Base-by-base conservation (phyloP, 2,888 invertebrate species). In the Eucriotettix oculatus region DNA sequence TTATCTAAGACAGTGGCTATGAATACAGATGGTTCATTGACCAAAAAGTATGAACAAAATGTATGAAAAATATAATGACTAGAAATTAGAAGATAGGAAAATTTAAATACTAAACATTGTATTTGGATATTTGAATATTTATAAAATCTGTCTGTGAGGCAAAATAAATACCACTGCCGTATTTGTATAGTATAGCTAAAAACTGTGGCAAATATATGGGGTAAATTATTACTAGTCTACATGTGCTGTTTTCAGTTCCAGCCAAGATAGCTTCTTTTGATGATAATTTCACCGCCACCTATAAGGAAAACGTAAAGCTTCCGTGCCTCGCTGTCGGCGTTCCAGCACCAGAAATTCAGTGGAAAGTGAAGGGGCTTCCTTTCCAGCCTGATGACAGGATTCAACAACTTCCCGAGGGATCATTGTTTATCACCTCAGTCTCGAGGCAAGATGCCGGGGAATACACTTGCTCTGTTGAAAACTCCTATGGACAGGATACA, bases 181-280 rank as follows among this genome's bases (percentile, higher is more conserved):
- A 29, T 29, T 29, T 29, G 29, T 29, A 5, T 29, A 29, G 2
- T 7, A 29, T 29, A 29, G n/a, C n/a, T n/a, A n/a, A n/a, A n/a
- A n/a, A n/a, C n/a, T n/a, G n/a, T 29, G 29, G 3, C 29, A 29
- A 29, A 29, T 29, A 2, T 29, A 29, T 5, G 29, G 29, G 29
- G 7, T 2, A 29, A 29, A 29, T 5, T 29, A 29, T 29, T 29
- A 29, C 7, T 29, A 29, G 2, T 29, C 29, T 29, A 29, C 7
- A 29, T 29, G 7, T 29, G 7, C 29, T 61, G 56, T 65, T 71
- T 75, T 63, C 71, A 89, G 95, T 93, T 61, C 90, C 94, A 55
- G 95, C 95, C 1, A 90, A 90, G 73, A 94, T 95, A 67, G 93
- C 94, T 54, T 94, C 94, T 1, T 96, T 96, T 74, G 93, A 95